These are phyloP conservation scores for Brenthis hecate DNA, from an alignment of 2,888 invertebrate species.

Conservation along the genomic window DNA sequence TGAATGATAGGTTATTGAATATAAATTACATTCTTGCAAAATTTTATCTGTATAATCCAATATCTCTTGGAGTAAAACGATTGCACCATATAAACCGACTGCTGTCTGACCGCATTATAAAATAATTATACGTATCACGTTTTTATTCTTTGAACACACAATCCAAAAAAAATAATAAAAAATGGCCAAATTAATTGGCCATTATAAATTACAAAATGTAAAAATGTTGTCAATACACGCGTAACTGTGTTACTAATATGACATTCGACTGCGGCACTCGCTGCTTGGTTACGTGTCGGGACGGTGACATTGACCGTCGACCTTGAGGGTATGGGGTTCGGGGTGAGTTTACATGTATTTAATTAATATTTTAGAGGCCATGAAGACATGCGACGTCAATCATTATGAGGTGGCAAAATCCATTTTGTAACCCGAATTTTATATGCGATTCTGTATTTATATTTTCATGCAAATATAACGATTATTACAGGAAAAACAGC, in stretches of 20 bases:
- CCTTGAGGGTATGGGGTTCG: conserved; percentile 44
- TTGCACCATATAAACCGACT: too few species aligned
- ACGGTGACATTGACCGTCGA: conserved; percentile 50
- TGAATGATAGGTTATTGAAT: too few species aligned
- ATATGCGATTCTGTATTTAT: too few species aligned
- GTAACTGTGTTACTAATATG: conserved; percentile 66
- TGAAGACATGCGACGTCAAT: conserved; percentile 16
- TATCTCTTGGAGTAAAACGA: too few species aligned
- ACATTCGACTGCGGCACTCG: conserved; percentile 71
- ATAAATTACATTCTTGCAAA: too few species aligned
- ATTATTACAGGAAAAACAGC: too few species aligned
- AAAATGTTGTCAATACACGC: conserved; percentile 59
- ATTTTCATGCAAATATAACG: too few species aligned
- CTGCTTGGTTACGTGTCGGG: conserved; percentile 49
- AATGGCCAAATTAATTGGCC: neutral
- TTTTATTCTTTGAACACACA: neutral
- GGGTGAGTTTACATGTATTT: conserved; percentile 33
- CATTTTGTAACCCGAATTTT: neutral
- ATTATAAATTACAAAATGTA: neutral
- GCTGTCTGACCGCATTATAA: too few species aligned
- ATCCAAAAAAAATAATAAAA: neutral
- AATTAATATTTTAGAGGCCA: conserved; percentile 27
- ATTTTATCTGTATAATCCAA: too few species aligned
- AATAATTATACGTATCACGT: too few species aligned
- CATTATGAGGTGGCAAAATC: conserved; percentile 3